Base-by-base conservation (phyloP, 2,888 invertebrate species). In the Drosophila meridionalis region DNA sequence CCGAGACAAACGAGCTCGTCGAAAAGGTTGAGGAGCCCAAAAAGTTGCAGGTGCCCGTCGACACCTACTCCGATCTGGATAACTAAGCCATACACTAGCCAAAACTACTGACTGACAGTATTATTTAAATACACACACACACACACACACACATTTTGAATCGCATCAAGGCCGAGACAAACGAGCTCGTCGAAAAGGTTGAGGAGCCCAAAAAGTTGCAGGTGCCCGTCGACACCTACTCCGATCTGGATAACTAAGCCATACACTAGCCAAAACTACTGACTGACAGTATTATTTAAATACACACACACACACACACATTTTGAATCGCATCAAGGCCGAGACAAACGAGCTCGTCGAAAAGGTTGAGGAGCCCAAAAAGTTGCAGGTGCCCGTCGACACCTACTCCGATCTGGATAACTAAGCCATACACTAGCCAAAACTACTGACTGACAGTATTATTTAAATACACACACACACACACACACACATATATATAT, bases 381-480 rank as follows among this genome's bases (percentile, higher is more conserved):
- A 2, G 1, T 55, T n/a, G 4, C 20, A 34, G 26, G 1, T 12
- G 9, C 1, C 8, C 11, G n/a, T 43, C 26, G 62, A 62, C 4
- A 68, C n/a, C 28, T 68, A 62, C 7, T 68, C 63, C 4, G 68
- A 68, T 34, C 53, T 62, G 6, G 63, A 63, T 2, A 63, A 62
- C 52, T 62, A 40, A 30, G 2, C n/a, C 0, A 34, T 8, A 34
- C 8, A 34, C 2, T 7, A 20, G 20, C 20, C 20, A 20, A 20
- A 20, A 20, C 20, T 40, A 55, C 14, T 36, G 7, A 30, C 40
- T 14, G 4, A 9, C 34, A 47, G 32, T 34, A 26, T 45, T 58
- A 42, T 2, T 11, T 2, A 34, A 34, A 9, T 20, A n/a, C 4
- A 34, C 5, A 20, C 20, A 20, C 20, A 20, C 20, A 20, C 20